phyloP scores from a whole-genome alignment of 2,113 vertebrate species.

The Oxyura jamaicensis region DNA sequence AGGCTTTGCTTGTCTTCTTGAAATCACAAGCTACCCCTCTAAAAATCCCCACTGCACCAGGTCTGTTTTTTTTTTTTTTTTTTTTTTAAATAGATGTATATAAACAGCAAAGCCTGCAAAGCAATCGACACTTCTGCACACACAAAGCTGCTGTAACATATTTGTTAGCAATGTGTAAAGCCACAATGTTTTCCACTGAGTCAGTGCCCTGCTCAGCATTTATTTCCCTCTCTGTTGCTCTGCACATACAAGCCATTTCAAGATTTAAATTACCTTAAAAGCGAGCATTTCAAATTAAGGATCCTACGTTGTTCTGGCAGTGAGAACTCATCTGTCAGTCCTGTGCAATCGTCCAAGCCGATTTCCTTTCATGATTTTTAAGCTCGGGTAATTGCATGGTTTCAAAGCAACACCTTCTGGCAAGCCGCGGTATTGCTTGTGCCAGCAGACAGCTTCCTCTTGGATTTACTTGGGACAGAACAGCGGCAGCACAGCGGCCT shows the following conservation, averaged over 20 bases:
- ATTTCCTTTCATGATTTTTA: neutral
- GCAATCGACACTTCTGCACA: neutral
- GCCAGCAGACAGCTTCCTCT: neutral
- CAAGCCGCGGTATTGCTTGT: conserved; percentile 22
- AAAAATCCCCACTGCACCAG: neutral
- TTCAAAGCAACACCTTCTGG: conserved; percentile 64
- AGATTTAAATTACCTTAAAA: neutral
- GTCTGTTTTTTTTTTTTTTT: neutral
- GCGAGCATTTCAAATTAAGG: neutral
- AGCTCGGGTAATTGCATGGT: neutral
- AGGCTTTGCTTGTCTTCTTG: neutral
- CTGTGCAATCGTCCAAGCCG: neutral
- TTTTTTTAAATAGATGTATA: too few species aligned
- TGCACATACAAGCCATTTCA: neutral
- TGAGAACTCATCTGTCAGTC: neutral
- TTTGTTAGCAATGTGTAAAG: neutral
- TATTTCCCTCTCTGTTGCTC: neutral
- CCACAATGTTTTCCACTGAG: accelerated
- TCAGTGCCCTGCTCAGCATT: neutral
- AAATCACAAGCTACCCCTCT: neutral
- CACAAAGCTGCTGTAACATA: neutral
- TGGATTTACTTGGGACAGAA: accelerated
- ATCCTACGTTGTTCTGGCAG: neutral
- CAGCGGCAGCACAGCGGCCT: accelerated
- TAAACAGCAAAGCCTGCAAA: neutral